Conservation (phyloP, 2,113 vertebrate genomes). For the Erpornis zantholeuca region DNA sequence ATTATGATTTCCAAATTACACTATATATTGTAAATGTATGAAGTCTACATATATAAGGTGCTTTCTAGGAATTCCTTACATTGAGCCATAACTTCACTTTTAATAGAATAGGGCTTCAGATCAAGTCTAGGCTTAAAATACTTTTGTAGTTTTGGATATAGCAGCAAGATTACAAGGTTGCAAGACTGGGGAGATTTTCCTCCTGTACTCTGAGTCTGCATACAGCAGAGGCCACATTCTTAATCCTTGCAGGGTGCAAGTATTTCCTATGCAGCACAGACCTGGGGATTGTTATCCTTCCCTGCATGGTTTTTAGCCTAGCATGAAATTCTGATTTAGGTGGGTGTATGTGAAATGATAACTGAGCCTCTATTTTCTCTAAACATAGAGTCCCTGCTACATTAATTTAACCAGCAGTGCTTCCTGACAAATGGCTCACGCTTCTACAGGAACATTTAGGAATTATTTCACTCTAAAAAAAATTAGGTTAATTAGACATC, state of each 20-base stretch:
- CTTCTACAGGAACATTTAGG: not conserved
- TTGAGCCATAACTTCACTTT: not conserved
- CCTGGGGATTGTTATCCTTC: not conserved
- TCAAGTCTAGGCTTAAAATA: not conserved
- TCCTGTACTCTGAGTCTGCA: not conserved
- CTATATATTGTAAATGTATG: not conserved
- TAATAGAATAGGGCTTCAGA: not conserved
- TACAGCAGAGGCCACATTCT: not conserved
- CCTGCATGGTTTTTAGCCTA: not conserved
- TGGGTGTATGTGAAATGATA: not conserved
- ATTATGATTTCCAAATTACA: not conserved
- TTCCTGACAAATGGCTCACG: constrained; percentile 13
- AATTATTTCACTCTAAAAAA: constrained; percentile 2
- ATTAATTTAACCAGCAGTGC: constrained; percentile 16
- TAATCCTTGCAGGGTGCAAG: not conserved
- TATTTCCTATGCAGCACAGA: not conserved
- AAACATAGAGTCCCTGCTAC: not conserved
- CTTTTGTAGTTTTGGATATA: not conserved
- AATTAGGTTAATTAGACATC: constrained; percentile 37
- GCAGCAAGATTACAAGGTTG: not conserved
- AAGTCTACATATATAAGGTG: not conserved
- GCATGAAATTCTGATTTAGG: not conserved
- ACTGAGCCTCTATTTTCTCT: not conserved
- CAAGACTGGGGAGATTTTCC: not conserved
- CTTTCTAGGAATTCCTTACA: not conserved